These are phyloP conservation scores for Amphipoea oculea DNA, from an alignment of 2,888 invertebrate genomes.

Conservation along the genomic window DNA sequence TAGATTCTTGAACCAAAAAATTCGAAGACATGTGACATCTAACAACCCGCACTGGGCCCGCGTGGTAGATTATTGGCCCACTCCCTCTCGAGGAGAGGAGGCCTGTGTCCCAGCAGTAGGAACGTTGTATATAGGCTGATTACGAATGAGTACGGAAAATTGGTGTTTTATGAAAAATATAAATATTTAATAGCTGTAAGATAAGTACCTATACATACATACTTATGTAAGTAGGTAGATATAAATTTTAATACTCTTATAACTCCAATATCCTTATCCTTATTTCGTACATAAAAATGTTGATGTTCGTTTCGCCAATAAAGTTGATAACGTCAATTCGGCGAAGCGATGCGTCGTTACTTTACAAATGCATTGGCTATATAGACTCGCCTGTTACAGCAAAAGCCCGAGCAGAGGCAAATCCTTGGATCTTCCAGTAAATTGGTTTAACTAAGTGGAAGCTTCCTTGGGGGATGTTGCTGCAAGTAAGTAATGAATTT, in stretches of 20 bases:
- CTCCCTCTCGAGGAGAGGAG: neutral
- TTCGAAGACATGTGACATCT: neutral
- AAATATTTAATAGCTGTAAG: conserved; percentile 13
- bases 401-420: conserved; percentile 7
- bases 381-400: conserved; percentile 34
- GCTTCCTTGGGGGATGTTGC: neutral
- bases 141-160: conserved; percentile 18
- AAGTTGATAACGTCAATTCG: conserved; percentile 61
- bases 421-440: neutral
- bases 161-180: conserved; percentile 13
- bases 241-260: conserved; percentile 21
- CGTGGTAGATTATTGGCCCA: neutral
- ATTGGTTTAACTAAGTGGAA: neutral
- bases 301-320: conserved; percentile 58
- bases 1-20: neutral
- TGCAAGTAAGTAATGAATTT: neutral
- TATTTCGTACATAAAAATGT: conserved; percentile 56
- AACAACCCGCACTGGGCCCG: neutral
- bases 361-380: conserved; percentile 52
- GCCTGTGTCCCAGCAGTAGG: neutral
- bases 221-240: conserved; percentile 13
- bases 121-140: too few relatives aligned
- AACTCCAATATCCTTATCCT: conserved; percentile 46
- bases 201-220: neutral
- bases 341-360: conserved; percentile 59